These are phyloP conservation scores for Leptinotarsa rubiginosa DNA, from an alignment of 2,888 invertebrate genomes.

Conservation along the genomic window DNA sequence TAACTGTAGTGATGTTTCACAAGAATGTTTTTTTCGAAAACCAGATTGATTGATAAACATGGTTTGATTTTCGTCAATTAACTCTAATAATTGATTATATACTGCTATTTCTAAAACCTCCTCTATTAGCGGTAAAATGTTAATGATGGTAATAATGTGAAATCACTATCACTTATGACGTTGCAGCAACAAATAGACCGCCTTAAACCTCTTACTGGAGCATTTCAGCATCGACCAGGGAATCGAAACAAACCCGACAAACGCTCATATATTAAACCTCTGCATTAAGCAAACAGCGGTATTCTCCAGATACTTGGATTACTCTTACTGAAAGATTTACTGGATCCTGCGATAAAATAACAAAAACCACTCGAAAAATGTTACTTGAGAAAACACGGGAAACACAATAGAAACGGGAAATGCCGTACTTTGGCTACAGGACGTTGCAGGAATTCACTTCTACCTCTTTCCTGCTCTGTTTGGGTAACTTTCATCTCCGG, in stretches of 20 bases:
- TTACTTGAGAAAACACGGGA: slow-evolving; percentile 48
- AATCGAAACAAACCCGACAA: slow-evolving; percentile 4
- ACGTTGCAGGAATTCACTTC: slow-evolving; percentile 55
- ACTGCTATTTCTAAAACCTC: no score
- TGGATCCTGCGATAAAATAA: slow-evolving; percentile 36
- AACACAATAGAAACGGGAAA: slow-evolving; percentile 56
- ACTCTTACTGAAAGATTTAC: slow-evolving; percentile 35
- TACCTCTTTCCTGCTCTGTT: slow-evolving; percentile 51
- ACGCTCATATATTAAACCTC: slow-evolving; percentile 15
- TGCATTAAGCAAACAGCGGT: slow-evolving; percentile 18
- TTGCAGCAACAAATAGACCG: neutral
- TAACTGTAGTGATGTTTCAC: no score
- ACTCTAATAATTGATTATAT: no score
- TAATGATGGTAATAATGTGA: no score
- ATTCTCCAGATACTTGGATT: slow-evolving; percentile 18
- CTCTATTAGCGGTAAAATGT: no score
- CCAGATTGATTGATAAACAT: no score
- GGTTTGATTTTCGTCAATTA: no score
- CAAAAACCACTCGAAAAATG: slow-evolving; percentile 39
- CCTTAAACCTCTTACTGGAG: neutral
- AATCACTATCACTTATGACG: neutral
- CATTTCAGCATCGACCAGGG: neutral
- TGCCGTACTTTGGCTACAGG: slow-evolving; percentile 55
- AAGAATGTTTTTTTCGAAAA: no score
- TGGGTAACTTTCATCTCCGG: slow-evolving; percentile 36